Evolutionary conservation across 2,888 invertebrate genomes (phyloP), one percentile per base, ranked within the genome.

Genomic region (Amiota minor): DNA sequence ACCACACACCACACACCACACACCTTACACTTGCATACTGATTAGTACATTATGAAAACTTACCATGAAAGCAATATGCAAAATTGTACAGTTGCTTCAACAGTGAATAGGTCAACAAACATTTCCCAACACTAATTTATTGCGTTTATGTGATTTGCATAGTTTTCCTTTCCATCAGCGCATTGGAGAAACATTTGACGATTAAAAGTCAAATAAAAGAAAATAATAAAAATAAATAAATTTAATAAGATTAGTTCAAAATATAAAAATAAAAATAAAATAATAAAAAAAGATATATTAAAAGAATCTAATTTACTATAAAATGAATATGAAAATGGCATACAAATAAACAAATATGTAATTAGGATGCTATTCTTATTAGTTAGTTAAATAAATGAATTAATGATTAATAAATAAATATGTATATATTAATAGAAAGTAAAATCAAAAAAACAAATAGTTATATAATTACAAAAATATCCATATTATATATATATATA

Each of bases 401-500:
- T 4, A 59, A 62, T 62, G 53, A 23, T 61, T 56, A 59, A 62
- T 62, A 6, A 61, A 62, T 62, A 72, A 73, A 71, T 49, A 77
- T 83, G 85, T 83, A 83, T 72, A 85, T 82, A 84, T 69, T 78
- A 75, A 74, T 79, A 76, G 74, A 35, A 35, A 35, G 35, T 4
- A 23, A 55, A 16, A 9, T 55, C 23, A 53, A 20, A 69, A 8
- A 61, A 16, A 71, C 49, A 61, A 46, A 71, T 59, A 72, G 53
- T 50, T 67, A 72, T 69, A 72, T 18, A 55, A 35, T 35, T 35
- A 35, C 6, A 35, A 6, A 35, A 3, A 35, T 35, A 35, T 35
- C 0, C 35, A 35, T 35, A 23, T 3, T 2, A 23, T 23, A 35
- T 70, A 70, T 55, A 64, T 14, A 73, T 56, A 49, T 3, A 23